phyloP scores from a whole-genome alignment of 2,888 invertebrate species.

The Acrobasis repandana region DNA sequence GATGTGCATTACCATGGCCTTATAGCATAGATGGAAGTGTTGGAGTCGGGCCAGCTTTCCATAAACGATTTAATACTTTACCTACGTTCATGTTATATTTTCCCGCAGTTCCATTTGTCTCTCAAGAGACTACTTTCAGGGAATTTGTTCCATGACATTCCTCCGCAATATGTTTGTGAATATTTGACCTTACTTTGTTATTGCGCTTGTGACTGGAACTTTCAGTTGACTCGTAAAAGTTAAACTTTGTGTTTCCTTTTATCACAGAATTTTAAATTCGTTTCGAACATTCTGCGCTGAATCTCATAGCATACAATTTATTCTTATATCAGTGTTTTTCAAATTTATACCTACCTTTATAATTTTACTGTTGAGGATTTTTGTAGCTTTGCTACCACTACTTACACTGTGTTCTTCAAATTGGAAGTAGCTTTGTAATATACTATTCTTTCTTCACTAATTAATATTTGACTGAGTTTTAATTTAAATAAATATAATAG shows the following conservation, averaged over 20 bases:
- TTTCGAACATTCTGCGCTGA: not conserved
- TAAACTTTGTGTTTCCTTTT: not conserved
- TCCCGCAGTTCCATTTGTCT: constrained; percentile 12
- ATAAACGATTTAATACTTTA: constrained; percentile 29
- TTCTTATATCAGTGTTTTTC: not conserved
- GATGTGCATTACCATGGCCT: constrained; percentile 23
- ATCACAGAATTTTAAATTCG: constrained; percentile 1
- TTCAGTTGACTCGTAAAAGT: not conserved
- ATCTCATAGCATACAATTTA: not conserved
- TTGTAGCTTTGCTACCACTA: no score
- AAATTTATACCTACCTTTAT: no score
- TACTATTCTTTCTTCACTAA: no score
- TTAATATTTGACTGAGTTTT: not conserved
- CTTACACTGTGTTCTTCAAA: no score
- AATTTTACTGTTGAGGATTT: no score
- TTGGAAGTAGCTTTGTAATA: no score
- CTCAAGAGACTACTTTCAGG: not conserved
- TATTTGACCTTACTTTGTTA: constrained; percentile 1
- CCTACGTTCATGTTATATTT: constrained; percentile 24
- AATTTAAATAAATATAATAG: not conserved
- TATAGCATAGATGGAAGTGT: constrained; percentile 21
- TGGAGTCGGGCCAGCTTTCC: constrained; percentile 28
- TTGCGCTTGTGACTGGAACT: not conserved
- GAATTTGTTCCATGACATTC: not conserved
- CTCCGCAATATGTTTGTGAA: not conserved